phyloP scores from a whole-genome alignment of 2,888 invertebrate genomes.

The Cyrtodaria siliqua region DNA sequence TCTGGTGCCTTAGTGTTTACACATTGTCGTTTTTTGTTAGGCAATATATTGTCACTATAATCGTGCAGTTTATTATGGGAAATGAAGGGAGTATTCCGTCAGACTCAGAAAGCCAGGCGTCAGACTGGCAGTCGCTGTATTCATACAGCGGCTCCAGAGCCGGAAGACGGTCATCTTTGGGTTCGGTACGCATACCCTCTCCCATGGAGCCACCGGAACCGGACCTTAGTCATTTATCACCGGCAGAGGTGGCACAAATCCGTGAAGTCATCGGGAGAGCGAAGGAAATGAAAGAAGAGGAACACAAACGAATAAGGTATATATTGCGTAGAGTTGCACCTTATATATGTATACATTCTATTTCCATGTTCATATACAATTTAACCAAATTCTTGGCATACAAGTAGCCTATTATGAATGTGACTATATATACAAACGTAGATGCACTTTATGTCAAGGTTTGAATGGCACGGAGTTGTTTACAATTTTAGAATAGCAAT shows the following conservation, averaged over 20 bases:
- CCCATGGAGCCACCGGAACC: constrained; percentile 86
- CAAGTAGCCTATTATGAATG: too few relatives aligned
- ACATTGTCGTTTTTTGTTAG: constrained; percentile 26
- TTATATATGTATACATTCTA: too few relatives aligned
- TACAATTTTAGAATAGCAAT: too few relatives aligned
- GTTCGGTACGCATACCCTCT: constrained; percentile 78
- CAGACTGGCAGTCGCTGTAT: constrained; percentile 79
- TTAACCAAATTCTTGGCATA: too few relatives aligned
- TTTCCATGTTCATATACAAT: too few relatives aligned
- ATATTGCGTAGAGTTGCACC: too few relatives aligned
- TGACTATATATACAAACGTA: too few relatives aligned
- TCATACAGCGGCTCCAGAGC: constrained; percentile 74
- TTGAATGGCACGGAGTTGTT: too few relatives aligned
- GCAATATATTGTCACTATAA: constrained; percentile 11
- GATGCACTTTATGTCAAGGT: too few relatives aligned
- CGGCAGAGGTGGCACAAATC: constrained; percentile 89
- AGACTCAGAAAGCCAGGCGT: constrained; percentile 68
- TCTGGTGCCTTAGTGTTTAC: constrained; percentile 48
- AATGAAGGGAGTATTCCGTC: constrained; percentile 73
- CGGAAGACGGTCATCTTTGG: constrained; percentile 77
- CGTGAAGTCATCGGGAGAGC: constrained; percentile 89
- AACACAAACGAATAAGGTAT: constrained; percentile 81
- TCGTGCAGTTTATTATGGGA: constrained; percentile 60
- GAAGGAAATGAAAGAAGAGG: constrained; percentile 86
- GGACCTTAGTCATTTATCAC: constrained; percentile 88